A percentile compares a stretch with the other conserved stretches of the same genome.
Evolutionary conservation across 1,140 invertebrate genomes (phyloP).

Genomic region (Spodoptera frugiperda): DNA sequence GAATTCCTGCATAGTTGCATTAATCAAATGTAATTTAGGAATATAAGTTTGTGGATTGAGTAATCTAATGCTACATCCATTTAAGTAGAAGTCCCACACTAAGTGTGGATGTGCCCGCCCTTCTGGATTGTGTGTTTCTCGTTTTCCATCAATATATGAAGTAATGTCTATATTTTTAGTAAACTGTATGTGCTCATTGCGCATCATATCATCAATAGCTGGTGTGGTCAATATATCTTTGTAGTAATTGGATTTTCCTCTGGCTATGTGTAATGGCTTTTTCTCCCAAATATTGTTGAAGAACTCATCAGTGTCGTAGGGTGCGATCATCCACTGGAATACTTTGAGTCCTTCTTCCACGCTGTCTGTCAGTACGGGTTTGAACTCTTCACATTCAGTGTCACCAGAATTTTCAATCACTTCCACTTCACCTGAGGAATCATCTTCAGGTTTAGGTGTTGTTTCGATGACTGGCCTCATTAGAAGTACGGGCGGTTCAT

Average conservation of each 20-base stretch:
- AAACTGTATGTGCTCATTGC: constrained; percentile 92
- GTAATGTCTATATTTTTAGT: constrained; percentile 97
- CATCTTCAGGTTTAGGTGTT: neutral
- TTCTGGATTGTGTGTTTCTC: constrained; percentile 95
- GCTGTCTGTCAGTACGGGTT: constrained; percentile 86
- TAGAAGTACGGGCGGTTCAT: constrained; percentile 64
- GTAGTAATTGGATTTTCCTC: constrained; percentile 90
- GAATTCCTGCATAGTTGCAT: constrained; percentile 95
- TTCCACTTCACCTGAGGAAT: constrained; percentile 47
- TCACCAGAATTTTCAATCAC: constrained; percentile 51
- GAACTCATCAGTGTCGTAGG: constrained; percentile 88
- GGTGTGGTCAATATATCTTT: constrained; percentile 91
- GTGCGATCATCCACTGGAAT: constrained; percentile 91
- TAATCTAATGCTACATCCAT: constrained; percentile 96
- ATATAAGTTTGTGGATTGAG: constrained; percentile 97
- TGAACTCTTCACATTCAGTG: constrained; percentile 66
- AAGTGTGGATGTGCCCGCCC: constrained; percentile 91
- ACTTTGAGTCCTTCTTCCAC: constrained; percentile 87
- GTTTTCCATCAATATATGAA: constrained; percentile 91
- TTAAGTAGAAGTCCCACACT: constrained; percentile 96
- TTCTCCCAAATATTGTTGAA: constrained; percentile 93
- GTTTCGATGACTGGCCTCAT: neutral
- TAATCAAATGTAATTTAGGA: constrained; percentile 87
- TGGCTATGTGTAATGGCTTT: constrained; percentile 91
- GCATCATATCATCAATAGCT: constrained; percentile 92